Evolutionary conservation across 2,113 vertebrate species (phyloP), one percentile per base, ranked within the genome.

Genomic region (Archilochus colubris): DNA sequence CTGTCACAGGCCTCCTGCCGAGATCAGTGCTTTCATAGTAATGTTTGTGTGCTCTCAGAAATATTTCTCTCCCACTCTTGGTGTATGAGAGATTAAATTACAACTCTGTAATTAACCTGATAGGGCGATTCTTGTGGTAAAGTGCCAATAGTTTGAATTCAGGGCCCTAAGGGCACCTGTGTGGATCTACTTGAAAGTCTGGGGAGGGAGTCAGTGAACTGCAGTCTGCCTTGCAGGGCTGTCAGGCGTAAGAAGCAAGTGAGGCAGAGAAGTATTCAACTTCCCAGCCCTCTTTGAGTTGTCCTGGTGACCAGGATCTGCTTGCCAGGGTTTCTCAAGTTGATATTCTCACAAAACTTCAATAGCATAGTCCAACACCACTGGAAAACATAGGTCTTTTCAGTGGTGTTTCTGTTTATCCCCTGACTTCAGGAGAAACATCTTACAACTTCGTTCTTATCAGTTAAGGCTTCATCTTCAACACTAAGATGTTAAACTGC

Each of bases 321-420:
- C 61, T 38, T 6, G 5, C 2, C 2, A 54, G 75, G 9, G 48
- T 11, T 66, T 75, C n/a, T 44, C 43, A 9, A 28, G 30, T 6
- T 36, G 53, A 12, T 68, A 44, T 68, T 62, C 51, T 36, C 63
- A 28, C 48, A 43, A 2, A 59, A 85, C 57, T 78, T 67, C 2
- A 9, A 10, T 28, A 64, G 17, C 0, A 0, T 24, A 11, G 31
- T 70, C 66, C 25, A 30, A 1, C 36, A 1, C 18, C 2, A 3
- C 19, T 43, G 48, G 72, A 73, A 51, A 28, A 22, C 13, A 2
- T 36, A 54, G 21, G 33, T 44, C 22, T 27, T 27, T 9, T 57
- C 51, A 36, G 24, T 3, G 43, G 8, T 30, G 69, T 27, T 80
- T 30, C 44, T 77, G 14, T 40, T 30, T 30, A 54, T 20, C 48